phyloP scores from a whole-genome alignment of 2,113 vertebrate species.

The Raja brachyura region DNA sequence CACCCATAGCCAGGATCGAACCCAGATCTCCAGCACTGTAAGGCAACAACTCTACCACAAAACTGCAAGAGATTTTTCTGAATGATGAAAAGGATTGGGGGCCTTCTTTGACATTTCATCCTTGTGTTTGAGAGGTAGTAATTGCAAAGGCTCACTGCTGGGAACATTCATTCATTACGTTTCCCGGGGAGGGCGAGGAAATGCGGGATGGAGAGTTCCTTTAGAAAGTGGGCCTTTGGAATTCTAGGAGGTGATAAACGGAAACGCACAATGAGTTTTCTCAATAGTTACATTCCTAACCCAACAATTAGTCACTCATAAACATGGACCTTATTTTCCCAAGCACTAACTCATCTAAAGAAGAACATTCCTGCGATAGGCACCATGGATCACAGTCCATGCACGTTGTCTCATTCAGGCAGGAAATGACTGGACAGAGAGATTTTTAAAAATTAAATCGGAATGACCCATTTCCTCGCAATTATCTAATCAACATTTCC shows the following conservation, averaged over 20 bases:
- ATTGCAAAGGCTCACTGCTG: background rate
- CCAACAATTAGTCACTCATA: background rate
- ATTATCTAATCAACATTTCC: background rate
- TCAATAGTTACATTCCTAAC: background rate
- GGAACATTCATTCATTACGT: background rate
- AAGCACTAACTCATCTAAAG: background rate
- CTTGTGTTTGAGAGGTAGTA: background rate
- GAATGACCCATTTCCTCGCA: background rate
- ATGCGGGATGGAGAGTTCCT: background rate
- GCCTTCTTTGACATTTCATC: background rate
- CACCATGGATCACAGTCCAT: background rate
- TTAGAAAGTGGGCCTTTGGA: background rate
- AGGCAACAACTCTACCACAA: background rate
- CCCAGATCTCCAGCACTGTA: no score
- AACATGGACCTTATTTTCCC: background rate
- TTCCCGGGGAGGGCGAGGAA: background rate
- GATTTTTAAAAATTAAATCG: background rate
- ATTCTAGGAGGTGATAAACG: background rate
- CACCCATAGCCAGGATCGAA: no score
- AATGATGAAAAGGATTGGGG: background rate
- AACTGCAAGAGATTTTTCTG: background rate
- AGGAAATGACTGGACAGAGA: background rate
- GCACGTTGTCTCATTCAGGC: background rate
- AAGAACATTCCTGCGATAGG: background rate
- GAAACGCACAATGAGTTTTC: background rate